Evolutionary conservation across 1,140 invertebrate genomes (phyloP).

Genomic region (Colletes gigas): DNA sequence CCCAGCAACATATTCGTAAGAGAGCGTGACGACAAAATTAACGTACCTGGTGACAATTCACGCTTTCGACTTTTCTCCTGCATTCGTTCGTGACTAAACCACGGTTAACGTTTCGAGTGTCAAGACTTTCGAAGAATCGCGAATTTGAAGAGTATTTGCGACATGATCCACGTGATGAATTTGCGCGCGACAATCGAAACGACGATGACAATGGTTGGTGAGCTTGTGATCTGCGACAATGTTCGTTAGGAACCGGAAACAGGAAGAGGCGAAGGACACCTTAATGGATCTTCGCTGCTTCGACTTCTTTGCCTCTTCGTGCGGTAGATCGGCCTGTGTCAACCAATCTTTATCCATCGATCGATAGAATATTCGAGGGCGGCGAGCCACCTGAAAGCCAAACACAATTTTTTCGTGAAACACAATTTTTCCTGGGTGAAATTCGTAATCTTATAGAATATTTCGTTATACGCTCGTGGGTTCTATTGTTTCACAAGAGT

Average conservation of each 20-base stretch:
- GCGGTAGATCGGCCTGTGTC: conserved; percentile 74
- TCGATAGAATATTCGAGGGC: conserved; percentile 97
- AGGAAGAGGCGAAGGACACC: conserved; percentile 60
- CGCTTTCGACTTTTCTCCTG: neutral
- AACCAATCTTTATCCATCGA: conserved; percentile 96
- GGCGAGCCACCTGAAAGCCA: conserved; percentile 92
- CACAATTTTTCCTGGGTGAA: neutral
- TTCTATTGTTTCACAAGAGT: no score
- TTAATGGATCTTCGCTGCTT: conserved; percentile 59
- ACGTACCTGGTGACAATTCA: conserved; percentile 1
- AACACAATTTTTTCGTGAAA: neutral
- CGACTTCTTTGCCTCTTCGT: conserved; percentile 60
- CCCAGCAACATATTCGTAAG: neutral
- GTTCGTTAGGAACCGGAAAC: conserved; percentile 69
- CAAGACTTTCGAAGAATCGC: conserved; percentile 26
- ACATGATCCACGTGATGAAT: conserved; percentile 37
- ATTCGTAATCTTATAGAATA: neutral
- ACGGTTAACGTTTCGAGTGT: conserved; percentile 6
- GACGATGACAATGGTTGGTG: conserved; percentile 31
- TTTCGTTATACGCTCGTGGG: neutral
- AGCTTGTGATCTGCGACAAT: conserved; percentile 42
- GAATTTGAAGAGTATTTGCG: conserved; percentile 31
- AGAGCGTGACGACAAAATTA: neutral
- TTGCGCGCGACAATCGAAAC: conserved; percentile 34
- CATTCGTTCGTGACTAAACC: neutral